These are phyloP conservation scores for Pardosa pseudoannulata DNA, from an alignment of 2,888 invertebrate species.

Conservation along the genomic window DNA sequence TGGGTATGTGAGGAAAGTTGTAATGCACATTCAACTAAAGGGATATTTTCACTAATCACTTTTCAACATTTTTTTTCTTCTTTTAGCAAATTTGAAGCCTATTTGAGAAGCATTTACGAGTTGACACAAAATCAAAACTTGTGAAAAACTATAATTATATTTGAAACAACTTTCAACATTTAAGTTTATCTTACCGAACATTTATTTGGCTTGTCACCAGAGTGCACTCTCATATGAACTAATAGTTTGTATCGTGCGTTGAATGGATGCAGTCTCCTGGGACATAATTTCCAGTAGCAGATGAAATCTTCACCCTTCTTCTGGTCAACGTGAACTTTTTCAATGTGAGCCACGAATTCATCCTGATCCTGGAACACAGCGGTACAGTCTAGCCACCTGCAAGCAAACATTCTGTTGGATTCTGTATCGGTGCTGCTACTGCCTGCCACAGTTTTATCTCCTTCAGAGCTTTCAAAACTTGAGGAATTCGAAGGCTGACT, in stretches of 20 bases:
- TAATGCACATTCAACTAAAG: too few species aligned
- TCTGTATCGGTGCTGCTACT: conserved; percentile 65
- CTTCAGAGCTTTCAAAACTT: conserved; percentile 71
- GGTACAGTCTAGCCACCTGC: conserved; percentile 68
- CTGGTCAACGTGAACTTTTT: conserved; percentile 83
- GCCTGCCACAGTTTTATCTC: conserved; percentile 53
- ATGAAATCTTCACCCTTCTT: conserved; percentile 86
- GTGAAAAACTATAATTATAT: too few species aligned
- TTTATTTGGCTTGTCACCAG: conserved; percentile 98
- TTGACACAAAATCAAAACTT: too few species aligned
- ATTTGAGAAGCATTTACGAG: too few species aligned
- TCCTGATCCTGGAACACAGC: conserved; percentile 66
- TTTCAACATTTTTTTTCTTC: too few species aligned
- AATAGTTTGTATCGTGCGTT: conserved; percentile 98
- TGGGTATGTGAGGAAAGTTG: too few species aligned
- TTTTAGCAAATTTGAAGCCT: too few species aligned
- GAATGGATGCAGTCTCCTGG: conserved; percentile 91
- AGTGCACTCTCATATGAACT: conserved; percentile 97
- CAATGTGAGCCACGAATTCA: conserved; percentile 85
- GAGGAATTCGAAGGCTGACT: conserved; percentile 69
- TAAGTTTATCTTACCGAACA: conserved; percentile 88
- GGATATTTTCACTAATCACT: too few species aligned
- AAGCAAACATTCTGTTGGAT: conserved; percentile 49
- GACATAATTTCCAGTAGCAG: conserved; percentile 95
- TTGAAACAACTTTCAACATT: too few species aligned